Evolutionary conservation across 64 coral and sea anemone genomes (phyloP).

Genomic region (Porites australiensis): DNA sequence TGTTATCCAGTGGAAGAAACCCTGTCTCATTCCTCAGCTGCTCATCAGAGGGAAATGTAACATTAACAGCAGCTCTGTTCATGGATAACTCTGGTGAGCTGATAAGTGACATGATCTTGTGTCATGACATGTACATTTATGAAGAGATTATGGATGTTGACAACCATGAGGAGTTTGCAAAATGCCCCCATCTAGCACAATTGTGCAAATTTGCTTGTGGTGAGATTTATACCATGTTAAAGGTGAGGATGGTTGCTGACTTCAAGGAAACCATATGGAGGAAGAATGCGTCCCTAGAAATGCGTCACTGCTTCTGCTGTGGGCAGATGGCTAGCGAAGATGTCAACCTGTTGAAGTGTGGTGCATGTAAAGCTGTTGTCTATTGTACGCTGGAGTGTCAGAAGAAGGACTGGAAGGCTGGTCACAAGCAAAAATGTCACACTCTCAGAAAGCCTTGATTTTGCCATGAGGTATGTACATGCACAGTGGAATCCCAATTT

Average conservation of each 20-base stretch:
- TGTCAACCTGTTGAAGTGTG: slow-evolving; percentile 34
- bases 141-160: slow-evolving; percentile 25
- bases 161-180: slow-evolving; percentile 30
- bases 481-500: too few relatives aligned
- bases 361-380: slow-evolving; percentile 54
- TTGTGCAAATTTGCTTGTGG: slow-evolving; percentile 42
- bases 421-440: slow-evolving; percentile 35
- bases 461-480: neutral
- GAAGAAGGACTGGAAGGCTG: slow-evolving; percentile 54
- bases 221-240: slow-evolving; percentile 36
- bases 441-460: slow-evolving; percentile 17
- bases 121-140: slow-evolving; percentile 41
- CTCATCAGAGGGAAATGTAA: slow-evolving; percentile 18
- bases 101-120: slow-evolving; percentile 22
- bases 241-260: neutral
- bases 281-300: neutral
- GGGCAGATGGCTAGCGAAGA: slow-evolving; percentile 8
- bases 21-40: slow-evolving; percentile 44
- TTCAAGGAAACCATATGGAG: slow-evolving; percentile 9
- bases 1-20: slow-evolving; percentile 19
- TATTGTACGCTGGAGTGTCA: slow-evolving; percentile 57
- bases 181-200: slow-evolving; percentile 33
- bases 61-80: slow-evolving; percentile 12
- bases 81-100: slow-evolving; percentile 19
- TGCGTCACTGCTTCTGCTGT: slow-evolving; percentile 15